Evolutionary conservation across 2,797 vertebrate genomes (phyloP).

Genomic region (Pterois miles): DNA sequence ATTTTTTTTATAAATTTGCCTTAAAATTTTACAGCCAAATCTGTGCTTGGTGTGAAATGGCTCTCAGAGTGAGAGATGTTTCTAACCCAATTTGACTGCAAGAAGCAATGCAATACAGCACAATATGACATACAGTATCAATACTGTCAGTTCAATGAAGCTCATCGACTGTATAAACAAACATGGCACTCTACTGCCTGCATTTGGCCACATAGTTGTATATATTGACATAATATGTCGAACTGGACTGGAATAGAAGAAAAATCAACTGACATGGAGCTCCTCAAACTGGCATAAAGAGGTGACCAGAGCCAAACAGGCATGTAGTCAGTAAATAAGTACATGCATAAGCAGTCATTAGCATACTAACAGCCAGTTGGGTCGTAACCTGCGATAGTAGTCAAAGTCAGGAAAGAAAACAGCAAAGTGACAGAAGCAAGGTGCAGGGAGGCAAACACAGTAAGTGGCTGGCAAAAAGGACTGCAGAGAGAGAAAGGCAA

Average conservation of each 20-base stretch:
- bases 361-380: neutral
- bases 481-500: neutral
- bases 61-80: too few species aligned
- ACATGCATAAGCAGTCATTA: neutral
- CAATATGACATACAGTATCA: neutral
- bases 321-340: neutral
- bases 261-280: neutral
- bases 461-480: neutral
- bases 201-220: neutral
- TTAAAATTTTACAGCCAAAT: too few species aligned
- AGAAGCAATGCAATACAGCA: neutral
- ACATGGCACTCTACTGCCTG: neutral
- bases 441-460: neutral
- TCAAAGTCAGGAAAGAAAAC: neutral
- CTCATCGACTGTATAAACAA: neutral
- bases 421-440: neutral
- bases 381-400: neutral
- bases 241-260: neutral
- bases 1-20: too few species aligned
- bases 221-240: too few species aligned
- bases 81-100: too few species aligned
- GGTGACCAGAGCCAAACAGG: neutral
- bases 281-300: neutral
- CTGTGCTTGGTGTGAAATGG: too few species aligned
- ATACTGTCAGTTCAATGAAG: neutral